Evolutionary conservation across 2,113 vertebrate species (phyloP).

Genomic region (Myxocyprinus asiaticus): DNA sequence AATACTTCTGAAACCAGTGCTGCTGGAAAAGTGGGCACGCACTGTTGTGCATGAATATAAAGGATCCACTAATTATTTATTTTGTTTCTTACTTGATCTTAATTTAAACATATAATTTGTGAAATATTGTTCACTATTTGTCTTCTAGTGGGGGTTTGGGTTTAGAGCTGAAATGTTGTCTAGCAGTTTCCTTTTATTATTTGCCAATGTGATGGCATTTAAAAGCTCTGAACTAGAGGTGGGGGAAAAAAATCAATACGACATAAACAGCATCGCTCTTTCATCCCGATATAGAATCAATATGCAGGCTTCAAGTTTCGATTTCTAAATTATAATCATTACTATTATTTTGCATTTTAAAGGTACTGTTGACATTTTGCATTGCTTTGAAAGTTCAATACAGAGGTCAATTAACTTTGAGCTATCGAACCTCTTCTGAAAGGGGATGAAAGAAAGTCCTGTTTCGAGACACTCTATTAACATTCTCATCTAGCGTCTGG

Average conservation of each 20-base stretch:
- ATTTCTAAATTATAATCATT: conserved; percentile 23
- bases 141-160: too few species aligned
- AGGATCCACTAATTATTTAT: too few species aligned
- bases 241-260: conserved; percentile 10
- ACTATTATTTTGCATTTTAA: not conserved
- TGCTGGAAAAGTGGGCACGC: too few species aligned
- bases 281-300: conserved; percentile 21
- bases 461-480: too few species aligned
- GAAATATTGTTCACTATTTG: too few species aligned
- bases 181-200: conserved; percentile 5
- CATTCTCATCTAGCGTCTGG: too few species aligned
- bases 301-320: conserved; percentile 1
- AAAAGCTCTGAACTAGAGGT: conserved; percentile 12
- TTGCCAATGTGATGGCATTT: conserved; percentile 20
- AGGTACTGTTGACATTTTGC: conserved; percentile 29
- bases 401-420: conserved; percentile 14
- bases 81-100: too few species aligned
- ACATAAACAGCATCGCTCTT: conserved; percentile 9
- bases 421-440: conserved; percentile 19
- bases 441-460: not conserved
- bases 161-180: not conserved
- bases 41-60: too few species aligned
- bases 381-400: conserved; percentile 12
- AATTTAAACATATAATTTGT: too few species aligned
- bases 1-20: too few species aligned